These are phyloP conservation scores for Synergus japonicus DNA, from an alignment of 2,888 invertebrate species.

Conservation along the genomic window DNA sequence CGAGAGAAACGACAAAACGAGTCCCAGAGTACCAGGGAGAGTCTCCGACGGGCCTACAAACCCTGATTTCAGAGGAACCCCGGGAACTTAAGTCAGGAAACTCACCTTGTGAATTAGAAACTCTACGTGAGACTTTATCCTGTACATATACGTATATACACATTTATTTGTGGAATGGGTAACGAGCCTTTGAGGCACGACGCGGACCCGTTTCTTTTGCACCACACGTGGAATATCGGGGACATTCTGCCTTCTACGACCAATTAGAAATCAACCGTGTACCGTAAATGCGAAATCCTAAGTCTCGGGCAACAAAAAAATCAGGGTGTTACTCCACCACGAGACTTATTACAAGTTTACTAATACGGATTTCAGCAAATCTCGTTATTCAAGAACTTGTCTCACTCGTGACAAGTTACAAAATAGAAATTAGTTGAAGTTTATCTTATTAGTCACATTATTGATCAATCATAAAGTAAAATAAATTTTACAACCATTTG, in stretches of 20 bases:
- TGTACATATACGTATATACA: not conserved
- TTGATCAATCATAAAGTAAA: no score
- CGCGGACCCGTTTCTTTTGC: constrained; percentile 45
- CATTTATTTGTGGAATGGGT: constrained; percentile 21
- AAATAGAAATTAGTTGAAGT: not conserved
- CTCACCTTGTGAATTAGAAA: constrained; percentile 36
- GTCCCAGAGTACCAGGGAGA: not conserved
- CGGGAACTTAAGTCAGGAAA: constrained; percentile 34
- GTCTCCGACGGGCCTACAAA: constrained; percentile 39
- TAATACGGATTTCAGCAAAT: constrained; percentile 18
- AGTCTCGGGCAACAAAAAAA: constrained; percentile 15
- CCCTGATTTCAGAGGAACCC: constrained; percentile 37
- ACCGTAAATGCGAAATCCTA: constrained; percentile 48
- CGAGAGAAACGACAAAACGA: constrained; percentile 26
- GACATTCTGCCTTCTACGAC: constrained; percentile 55
- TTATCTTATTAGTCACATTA: no score
- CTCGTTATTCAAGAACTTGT: constrained; percentile 18
- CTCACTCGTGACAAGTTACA: constrained; percentile 35
- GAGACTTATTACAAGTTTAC: constrained; percentile 34
- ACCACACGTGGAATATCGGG: constrained; percentile 55
- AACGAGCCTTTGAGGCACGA: constrained; percentile 10
- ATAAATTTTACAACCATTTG: no score
- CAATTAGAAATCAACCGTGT: constrained; percentile 61
- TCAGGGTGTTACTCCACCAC: constrained; percentile 28
- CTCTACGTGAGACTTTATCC: constrained; percentile 17